These are phyloP conservation scores for Cryptocephalus moraei DNA, from an alignment of 2,888 invertebrate genomes.

Conservation along the genomic window DNA sequence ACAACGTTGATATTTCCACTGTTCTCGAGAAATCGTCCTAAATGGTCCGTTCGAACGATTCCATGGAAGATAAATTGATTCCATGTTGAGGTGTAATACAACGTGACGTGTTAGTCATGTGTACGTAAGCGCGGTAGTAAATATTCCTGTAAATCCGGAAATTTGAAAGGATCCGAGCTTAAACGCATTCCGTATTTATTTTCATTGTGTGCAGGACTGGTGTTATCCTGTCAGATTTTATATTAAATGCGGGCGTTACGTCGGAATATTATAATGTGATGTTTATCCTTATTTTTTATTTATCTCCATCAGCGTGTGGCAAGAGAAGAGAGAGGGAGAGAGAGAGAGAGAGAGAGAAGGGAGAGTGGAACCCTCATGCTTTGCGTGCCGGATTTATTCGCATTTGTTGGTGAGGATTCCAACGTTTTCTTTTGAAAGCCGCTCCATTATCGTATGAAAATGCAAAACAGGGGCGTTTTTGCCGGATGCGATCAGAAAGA, in stretches of 20 bases:
- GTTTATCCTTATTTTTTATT: conserved; percentile 1
- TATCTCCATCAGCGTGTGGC: neutral
- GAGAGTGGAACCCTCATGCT: no score
- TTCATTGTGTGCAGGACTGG: conserved; percentile 19
- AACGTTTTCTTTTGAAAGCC: neutral
- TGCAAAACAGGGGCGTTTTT: neutral
- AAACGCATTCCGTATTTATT: conserved; percentile 24
- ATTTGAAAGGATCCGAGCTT: conserved; percentile 23
- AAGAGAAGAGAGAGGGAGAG: no score
- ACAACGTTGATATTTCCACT: no score
- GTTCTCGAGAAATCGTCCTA: no score
- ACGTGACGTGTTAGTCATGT: no score
- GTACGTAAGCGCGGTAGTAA: neutral
- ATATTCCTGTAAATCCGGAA: conserved; percentile 6
- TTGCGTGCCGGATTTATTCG: neutral
- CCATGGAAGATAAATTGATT: no score
- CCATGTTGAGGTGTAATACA: no score
- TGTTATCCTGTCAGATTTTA: conserved; percentile 17
- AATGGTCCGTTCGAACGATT: no score
- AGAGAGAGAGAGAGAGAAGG: no score
- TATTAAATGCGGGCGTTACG: conserved; percentile 9
- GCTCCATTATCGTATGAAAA: neutral
- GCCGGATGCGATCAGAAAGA: neutral
- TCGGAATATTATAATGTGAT: conserved; percentile 1
- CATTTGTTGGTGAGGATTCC: neutral